Evolutionary conservation across 2,797 vertebrate genomes (phyloP), one percentile per base, ranked within the genome.

Genomic region (Serranus cabrilla): DNA sequence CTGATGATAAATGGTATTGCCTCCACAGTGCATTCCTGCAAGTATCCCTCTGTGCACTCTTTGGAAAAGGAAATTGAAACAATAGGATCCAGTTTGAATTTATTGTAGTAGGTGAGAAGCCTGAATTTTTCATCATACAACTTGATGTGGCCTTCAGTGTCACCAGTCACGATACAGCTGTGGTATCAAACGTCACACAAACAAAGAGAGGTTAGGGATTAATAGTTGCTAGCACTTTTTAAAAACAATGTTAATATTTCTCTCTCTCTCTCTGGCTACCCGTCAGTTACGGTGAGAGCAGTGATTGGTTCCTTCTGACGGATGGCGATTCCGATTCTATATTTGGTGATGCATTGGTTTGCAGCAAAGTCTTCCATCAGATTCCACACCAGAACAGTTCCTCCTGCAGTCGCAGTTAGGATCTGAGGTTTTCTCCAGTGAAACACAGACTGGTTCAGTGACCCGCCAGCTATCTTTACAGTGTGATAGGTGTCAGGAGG

Each of bases 81-180:
- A 66, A 99, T 94, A 51, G 95, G 58, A 3, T 96, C 95, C 90
- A 95, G 85, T 42, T 88, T 87, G 34, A 97, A 89, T 13, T 96
- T 77, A 55, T 69, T 93, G 81, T 93, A 97, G 89, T 86, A 93
- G 74, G 69, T 78, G 46, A 97, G 80, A n/a, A 97, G 58, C 65
- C 46, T 86, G 63, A 98, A 93, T 2, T 85, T 69, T 34, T 93
- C 93, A 0, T 96, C 88, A 0, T 97, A 99, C 92, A 99, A 97
- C 55, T 92, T 95, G 63, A 99, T 91, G 25, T 91, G 87, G 0
- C 98, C 97, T 76, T 40, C 90, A n/a, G 88, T 62, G 56, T 98
- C 96, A 0, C 97, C 96, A 0, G 96, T 99, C 37, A 97, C 94
- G 0, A 98, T 82, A 50, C 80, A 96, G 64, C 98, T 99, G 93